Conservation (phyloP, 2,888 invertebrate species). For the Hofmannophila pseudospretella region DNA sequence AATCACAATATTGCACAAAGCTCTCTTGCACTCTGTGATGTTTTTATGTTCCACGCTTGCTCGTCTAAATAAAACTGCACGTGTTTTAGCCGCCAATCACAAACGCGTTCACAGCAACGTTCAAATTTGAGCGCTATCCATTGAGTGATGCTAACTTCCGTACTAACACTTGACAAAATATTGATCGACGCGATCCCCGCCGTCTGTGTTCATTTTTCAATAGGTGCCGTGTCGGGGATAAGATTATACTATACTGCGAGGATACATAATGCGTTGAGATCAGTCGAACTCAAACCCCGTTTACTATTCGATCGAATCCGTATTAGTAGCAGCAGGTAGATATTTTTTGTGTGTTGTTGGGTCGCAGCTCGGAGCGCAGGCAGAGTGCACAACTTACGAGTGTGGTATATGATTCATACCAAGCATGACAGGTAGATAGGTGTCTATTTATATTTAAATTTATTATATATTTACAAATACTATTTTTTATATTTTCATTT, state of each 20-base stretch:
- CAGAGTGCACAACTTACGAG: no score
- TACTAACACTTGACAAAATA: conserved; percentile 56
- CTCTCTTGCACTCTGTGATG: conserved; percentile 37
- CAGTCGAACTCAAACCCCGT: no score
- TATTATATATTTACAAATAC: no score
- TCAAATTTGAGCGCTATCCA: conserved; percentile 55
- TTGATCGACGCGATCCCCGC: conserved; percentile 62
- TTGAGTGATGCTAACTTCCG: conserved; percentile 53
- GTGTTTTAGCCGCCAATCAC: conserved; percentile 19
- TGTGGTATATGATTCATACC: no score
- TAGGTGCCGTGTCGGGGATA: conserved; percentile 39
- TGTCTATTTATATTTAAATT: no score
- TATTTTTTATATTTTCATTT: no score
- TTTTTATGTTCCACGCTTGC: conserved; percentile 33
- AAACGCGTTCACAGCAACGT: conserved; percentile 25
- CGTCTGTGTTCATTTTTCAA: conserved; percentile 53
- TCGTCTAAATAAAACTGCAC: conserved; percentile 27
- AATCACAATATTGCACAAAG: conserved; percentile 65
- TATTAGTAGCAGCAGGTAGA: conserved; percentile 67
- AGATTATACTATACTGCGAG: conserved; percentile 24
- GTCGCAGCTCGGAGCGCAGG: neutral
- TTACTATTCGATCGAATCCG: conserved; percentile 32
- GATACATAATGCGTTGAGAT: conserved; percentile 15
- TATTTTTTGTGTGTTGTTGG: conserved; percentile 44
- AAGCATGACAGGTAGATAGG: no score